A percentile compares a stretch with the other conserved stretches of the same genome.
Evolutionary conservation across 2,888 invertebrate species (phyloP).

Genomic region (Morpho helenor): DNA sequence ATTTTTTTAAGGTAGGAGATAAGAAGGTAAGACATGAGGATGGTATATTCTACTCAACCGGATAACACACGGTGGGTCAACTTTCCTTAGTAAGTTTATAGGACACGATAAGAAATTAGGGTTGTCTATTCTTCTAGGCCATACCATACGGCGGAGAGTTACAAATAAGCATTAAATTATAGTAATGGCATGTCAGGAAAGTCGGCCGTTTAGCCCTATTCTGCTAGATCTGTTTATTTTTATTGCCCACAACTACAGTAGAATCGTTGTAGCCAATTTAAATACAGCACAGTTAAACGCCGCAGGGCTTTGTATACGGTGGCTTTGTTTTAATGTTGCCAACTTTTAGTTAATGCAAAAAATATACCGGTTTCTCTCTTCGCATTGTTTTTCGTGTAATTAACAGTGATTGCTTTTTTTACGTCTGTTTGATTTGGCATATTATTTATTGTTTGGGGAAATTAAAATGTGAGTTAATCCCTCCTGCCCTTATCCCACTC

Average conservation of each 20-base stretch:
- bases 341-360: slow-evolving; percentile 6
- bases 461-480: not conserved
- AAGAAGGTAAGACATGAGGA: no score
- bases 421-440: no score
- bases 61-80: no score
- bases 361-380: not conserved
- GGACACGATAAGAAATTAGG: no score
- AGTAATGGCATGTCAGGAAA: no score
- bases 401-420: not conserved
- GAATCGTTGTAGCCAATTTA: slow-evolving; percentile 31
- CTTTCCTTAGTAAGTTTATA: no score
- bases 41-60: no score
- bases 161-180: no score
- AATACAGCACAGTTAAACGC: slow-evolving; percentile 23
- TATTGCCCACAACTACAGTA: slow-evolving; percentile 37
- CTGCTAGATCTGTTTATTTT: slow-evolving; percentile 33
- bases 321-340: slow-evolving; percentile 18
- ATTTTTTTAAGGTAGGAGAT: no score
- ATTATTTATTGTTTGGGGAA: not conserved
- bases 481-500: no score
- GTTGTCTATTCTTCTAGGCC: no score
- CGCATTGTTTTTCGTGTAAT: not conserved
- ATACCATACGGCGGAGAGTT: no score
- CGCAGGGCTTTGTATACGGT: slow-evolving; percentile 24
- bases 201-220: slow-evolving; percentile 3